Conservation (phyloP, 2,113 vertebrate species). For the Lynx canadensis region DNA sequence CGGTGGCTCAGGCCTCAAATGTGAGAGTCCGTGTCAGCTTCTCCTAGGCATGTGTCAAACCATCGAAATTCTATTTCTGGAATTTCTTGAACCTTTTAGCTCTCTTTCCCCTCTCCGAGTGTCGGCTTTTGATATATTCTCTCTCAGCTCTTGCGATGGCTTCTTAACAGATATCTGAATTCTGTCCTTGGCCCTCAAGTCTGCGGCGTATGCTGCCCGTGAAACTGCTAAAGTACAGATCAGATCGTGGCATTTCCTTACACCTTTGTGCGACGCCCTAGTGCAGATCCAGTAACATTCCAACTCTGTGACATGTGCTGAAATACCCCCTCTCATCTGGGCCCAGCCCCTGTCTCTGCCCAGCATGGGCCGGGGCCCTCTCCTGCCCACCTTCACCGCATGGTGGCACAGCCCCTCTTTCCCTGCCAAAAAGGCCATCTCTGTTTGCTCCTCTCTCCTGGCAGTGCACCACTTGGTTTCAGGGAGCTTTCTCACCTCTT, state of each 20-base stretch:
- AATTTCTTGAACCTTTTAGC: neutral
- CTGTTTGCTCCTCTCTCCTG: neutral
- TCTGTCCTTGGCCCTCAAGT: neutral
- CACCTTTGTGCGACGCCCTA: neutral
- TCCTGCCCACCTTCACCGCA: neutral
- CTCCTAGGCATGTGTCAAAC: neutral
- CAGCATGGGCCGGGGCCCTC: rapidly evolving
- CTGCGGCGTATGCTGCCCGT: neutral
- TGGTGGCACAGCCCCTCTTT: neutral
- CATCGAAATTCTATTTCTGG: neutral
- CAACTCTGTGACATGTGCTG: neutral
- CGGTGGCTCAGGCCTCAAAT: neutral
- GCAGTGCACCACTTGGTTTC: too few species aligned
- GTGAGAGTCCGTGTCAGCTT: neutral
- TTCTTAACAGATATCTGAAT: neutral
- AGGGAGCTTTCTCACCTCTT: neutral
- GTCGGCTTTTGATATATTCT: neutral
- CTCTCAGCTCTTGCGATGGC: neutral
- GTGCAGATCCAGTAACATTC: neutral
- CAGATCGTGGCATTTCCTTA: neutral
- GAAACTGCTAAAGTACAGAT: neutral
- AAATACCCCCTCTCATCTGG: neutral
- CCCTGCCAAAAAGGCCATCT: neutral
- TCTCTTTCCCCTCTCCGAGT: neutral
- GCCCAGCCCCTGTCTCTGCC: neutral